phyloP scores from a whole-genome alignment of 2,113 vertebrate genomes.

The Lipophrys pholis region DNA sequence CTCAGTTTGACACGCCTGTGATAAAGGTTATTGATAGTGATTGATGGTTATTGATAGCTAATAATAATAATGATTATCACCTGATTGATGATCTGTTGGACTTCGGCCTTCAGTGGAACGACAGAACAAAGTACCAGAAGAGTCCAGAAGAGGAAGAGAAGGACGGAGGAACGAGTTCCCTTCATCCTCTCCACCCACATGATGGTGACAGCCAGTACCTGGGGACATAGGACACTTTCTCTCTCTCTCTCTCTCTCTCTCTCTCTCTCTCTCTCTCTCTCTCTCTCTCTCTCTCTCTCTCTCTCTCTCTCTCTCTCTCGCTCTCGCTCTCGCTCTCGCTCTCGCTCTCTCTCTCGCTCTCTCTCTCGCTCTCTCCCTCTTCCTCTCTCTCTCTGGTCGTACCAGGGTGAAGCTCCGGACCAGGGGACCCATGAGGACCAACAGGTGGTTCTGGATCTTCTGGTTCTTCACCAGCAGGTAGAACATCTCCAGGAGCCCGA shows the following conservation, averaged over 20 bases:
- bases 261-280: not conserved
- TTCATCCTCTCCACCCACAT: slow-evolving; percentile 86
- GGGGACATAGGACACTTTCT: not conserved
- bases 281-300: not conserved
- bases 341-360: not conserved
- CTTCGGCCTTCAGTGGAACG: slow-evolving; percentile 69
- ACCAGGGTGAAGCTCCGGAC: slow-evolving; percentile 77
- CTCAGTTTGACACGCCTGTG: too few relatives aligned
- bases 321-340: not conserved
- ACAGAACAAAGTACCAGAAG: slow-evolving; percentile 81
- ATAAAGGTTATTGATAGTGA: too few relatives aligned
- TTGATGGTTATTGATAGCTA: too few relatives aligned
- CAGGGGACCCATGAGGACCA: slow-evolving; percentile 75
- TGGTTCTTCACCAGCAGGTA: slow-evolving; percentile 70
- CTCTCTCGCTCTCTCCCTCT: not conserved
- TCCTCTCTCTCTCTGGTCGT: not conserved
- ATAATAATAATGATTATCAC: slow-evolving; percentile 59
- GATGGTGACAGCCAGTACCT: slow-evolving; percentile 80
- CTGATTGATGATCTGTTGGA: slow-evolving; percentile 75
- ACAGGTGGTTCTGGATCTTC: slow-evolving; percentile 62
- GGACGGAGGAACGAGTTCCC: slow-evolving; percentile 84
- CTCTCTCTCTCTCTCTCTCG: not conserved
- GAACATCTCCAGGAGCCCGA: slow-evolving; percentile 76
- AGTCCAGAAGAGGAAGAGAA: slow-evolving; percentile 88
- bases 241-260: not conserved